Conservation (phyloP, 2,797 vertebrate genomes). For the Naso thynnoides region DNA sequence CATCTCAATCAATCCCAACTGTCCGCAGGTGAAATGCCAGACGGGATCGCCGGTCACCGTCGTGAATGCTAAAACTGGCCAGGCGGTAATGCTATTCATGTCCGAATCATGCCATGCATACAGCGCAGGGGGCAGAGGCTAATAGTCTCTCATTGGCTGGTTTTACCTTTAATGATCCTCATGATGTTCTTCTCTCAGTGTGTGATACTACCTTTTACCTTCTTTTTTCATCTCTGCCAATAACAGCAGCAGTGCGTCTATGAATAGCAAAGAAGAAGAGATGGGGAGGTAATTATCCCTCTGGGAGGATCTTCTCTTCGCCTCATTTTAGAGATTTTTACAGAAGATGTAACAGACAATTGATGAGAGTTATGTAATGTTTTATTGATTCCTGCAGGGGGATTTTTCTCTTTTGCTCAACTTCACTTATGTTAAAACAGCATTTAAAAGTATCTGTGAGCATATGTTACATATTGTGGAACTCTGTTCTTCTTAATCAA, state of each 20-base stretch:
- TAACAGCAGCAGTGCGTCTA: conserved; percentile 32
- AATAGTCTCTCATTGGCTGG: conserved; percentile 59
- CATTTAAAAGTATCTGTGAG: no score
- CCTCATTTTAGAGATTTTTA: conserved; percentile 13
- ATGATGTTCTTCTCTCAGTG: conserved; percentile 35
- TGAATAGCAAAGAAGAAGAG: conserved; percentile 47
- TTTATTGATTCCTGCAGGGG: conserved; percentile 7
- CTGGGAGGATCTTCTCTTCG: conserved; percentile 21
- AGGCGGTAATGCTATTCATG: conserved; percentile 65
- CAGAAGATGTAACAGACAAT: conserved; percentile 13
- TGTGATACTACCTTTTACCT: conserved; percentile 37
- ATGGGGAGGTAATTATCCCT: conserved; percentile 43
- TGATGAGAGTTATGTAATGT: conserved; percentile 13
- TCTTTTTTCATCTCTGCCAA: conserved; percentile 37
- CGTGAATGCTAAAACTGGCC: conserved; percentile 78
- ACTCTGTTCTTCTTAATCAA: not conserved
- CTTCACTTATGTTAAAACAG: not conserved
- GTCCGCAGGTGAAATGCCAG: conserved; percentile 85
- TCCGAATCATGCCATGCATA: conserved; percentile 58
- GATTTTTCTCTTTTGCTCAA: not conserved
- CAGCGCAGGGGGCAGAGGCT: conserved; percentile 59
- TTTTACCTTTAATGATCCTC: conserved; percentile 62
- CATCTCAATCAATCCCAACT: conserved; percentile 79
- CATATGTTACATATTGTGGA: not conserved
- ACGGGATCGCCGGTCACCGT: conserved; percentile 51